phyloP scores from a whole-genome alignment of 2,888 invertebrate genomes.

The Athetis lepigone region DNA sequence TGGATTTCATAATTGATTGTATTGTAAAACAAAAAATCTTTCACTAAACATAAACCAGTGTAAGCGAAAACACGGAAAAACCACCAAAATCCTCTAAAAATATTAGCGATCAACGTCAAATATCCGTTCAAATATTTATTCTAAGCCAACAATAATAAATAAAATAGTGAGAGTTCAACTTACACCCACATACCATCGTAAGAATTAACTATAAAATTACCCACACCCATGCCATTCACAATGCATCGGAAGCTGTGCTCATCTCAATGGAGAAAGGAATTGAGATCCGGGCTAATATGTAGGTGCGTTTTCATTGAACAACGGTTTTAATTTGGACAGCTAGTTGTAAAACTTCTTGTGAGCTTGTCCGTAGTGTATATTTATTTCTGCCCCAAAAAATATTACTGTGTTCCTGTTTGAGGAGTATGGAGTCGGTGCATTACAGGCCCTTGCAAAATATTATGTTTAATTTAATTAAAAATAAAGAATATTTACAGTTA shows the following conservation, averaged over 20 bases:
- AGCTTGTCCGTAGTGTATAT: no score
- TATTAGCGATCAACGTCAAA: constrained; percentile 5
- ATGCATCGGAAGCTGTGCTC: constrained; percentile 58
- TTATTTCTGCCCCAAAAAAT: no score
- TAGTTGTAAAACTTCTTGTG: no score
- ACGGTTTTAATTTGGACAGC: constrained; percentile 3
- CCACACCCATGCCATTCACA: constrained; percentile 62
- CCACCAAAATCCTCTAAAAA: not conserved
- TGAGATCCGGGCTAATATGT: constrained; percentile 36
- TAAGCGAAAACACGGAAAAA: not conserved
- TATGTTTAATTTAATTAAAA: no score
- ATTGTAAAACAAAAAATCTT: not conserved
- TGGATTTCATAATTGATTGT: not conserved
- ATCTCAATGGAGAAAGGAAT: constrained; percentile 64
- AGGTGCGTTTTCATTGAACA: constrained; percentile 35
- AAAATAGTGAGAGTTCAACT: constrained; percentile 47
- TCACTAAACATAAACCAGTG: not conserved
- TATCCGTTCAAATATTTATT: not conserved
- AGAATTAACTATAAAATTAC: constrained; percentile 48
- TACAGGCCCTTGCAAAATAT: no score
- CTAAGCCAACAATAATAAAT: constrained; percentile 16
- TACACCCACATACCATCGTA: constrained; percentile 38
- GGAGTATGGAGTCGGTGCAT: no score
- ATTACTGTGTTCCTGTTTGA: no score
- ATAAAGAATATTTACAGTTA: no score